Percentiles rank a stretch among this genome's conserved stretches.
Evolutionary conservation across 2,888 invertebrate species (phyloP).

Genomic region (Phlogophora meticulosa): DNA sequence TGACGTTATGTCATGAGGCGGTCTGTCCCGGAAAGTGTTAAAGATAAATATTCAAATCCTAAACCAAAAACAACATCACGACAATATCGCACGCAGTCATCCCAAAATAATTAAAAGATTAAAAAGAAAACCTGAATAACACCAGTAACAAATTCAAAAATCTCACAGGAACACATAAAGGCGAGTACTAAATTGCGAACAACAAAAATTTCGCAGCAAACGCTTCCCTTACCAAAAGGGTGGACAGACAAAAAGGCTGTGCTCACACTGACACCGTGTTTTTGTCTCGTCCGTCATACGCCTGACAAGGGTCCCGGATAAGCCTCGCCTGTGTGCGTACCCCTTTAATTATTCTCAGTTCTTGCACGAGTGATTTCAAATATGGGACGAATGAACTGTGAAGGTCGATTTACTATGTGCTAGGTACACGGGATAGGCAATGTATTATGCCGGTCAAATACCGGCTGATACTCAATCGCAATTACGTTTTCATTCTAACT

Average conservation of each 20-base stretch:
- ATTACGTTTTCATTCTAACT: slow-evolving; percentile 18
- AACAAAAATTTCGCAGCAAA: slow-evolving; percentile 75
- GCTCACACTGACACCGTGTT: slow-evolving; percentile 74
- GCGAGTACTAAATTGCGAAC: slow-evolving; percentile 71
- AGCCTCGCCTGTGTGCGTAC: slow-evolving; percentile 70
- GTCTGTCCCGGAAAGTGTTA: background rate
- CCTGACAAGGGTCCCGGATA: slow-evolving; percentile 76
- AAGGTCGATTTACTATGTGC: slow-evolving; percentile 55
- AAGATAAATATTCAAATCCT: background rate
- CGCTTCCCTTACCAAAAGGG: slow-evolving; percentile 70
- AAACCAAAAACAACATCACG: background rate
- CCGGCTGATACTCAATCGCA: slow-evolving; percentile 10
- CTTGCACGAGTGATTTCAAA: slow-evolving; percentile 74
- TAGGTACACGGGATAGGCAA: slow-evolving; percentile 21
- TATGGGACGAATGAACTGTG: slow-evolving; percentile 70
- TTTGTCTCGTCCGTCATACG: slow-evolving; percentile 78
- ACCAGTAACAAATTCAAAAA: slow-evolving; percentile 57
- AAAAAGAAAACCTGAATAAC: slow-evolving; percentile 28
- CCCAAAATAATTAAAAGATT: slow-evolving; percentile 20
- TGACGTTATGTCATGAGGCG: no score
- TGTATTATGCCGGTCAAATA: slow-evolving; percentile 17
- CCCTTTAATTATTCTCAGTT: slow-evolving; percentile 79
- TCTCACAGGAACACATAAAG: slow-evolving; percentile 61
- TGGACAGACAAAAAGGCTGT: slow-evolving; percentile 74
- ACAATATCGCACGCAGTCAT: background rate